Conservation (phyloP, 2,888 invertebrate species). For the Philhelius pedissequus region DNA sequence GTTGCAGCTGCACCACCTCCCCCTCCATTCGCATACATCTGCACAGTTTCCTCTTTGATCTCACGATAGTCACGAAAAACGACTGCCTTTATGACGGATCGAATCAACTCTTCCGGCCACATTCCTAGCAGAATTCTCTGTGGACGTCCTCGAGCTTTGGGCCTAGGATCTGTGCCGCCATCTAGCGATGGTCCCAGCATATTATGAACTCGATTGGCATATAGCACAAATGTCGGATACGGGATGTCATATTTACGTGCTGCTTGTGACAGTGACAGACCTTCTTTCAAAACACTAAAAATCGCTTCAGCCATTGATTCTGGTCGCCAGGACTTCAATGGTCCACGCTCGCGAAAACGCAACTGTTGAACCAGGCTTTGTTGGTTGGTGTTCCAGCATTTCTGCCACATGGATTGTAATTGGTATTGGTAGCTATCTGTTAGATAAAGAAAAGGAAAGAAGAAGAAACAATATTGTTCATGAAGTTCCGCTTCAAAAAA, state of each 20-base stretch:
- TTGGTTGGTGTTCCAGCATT: constrained; percentile 96
- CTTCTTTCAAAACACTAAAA: constrained; percentile 94
- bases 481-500: too few relatives aligned
- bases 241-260: constrained; percentile 96
- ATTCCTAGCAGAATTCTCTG: constrained; percentile 94
- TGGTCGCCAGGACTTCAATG: constrained; percentile 94
- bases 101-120: constrained; percentile 96
- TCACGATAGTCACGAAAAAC: constrained; percentile 93
- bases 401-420: constrained; percentile 97
- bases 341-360: constrained; percentile 94
- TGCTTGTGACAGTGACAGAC: constrained; percentile 92
- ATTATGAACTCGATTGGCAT: constrained; percentile 95
- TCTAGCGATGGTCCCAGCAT: constrained; percentile 95
- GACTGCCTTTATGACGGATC: constrained; percentile 93
- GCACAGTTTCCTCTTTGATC: constrained; percentile 86
- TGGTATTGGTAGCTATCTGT: constrained; percentile 97
- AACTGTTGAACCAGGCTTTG: constrained; percentile 92
- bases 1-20: constrained; percentile 57
- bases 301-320: constrained; percentile 98
- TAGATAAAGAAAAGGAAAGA: background rate
- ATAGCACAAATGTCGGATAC: constrained; percentile 95
- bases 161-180: constrained; percentile 93
- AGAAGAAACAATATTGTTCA: background rate
- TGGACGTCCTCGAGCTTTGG: constrained; percentile 93
- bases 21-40: constrained; percentile 79